Evolutionary conservation across 2,113 vertebrate species (phyloP).

Genomic region (Neolamprologus ventralis): DNA sequence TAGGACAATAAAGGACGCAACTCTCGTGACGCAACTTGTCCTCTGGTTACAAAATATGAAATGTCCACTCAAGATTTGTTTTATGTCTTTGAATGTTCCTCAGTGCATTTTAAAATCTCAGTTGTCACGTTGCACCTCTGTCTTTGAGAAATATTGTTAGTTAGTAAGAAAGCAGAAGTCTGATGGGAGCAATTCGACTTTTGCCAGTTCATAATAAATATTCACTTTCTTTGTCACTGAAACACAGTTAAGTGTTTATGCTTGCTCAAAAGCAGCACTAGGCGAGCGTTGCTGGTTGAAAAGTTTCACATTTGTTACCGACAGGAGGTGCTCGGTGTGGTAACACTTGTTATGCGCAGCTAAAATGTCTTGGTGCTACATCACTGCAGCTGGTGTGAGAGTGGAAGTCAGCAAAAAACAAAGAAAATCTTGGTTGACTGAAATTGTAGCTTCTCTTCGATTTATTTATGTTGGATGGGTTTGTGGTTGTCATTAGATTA

Average conservation of each 20-base stretch:
- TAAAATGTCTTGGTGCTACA: not conserved
- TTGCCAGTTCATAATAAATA: not conserved
- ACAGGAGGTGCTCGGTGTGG: not conserved
- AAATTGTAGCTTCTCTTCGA: not conserved
- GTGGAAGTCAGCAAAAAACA: not conserved
- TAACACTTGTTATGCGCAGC: not conserved
- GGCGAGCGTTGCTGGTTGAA: not conserved
- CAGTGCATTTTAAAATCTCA: not conserved
- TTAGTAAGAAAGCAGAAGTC: not conserved
- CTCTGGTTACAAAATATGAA: not conserved
- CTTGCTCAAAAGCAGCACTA: not conserved
- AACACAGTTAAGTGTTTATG: not conserved
- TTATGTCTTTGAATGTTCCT: not conserved
- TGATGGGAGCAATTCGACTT: not conserved
- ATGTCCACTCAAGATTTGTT: not conserved
- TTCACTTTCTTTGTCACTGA: not conserved
- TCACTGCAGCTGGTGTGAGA: not conserved
- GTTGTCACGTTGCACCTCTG: not conserved
- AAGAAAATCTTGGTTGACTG: not conserved
- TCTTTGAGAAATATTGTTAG: not conserved
- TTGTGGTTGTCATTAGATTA: not conserved
- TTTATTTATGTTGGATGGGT: not conserved
- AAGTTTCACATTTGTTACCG: not conserved
- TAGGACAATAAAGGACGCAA: not conserved
- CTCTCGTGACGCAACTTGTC: not conserved